phyloP scores from a whole-genome alignment of 2,113 vertebrate species.

The Onychostoma macrolepis region DNA sequence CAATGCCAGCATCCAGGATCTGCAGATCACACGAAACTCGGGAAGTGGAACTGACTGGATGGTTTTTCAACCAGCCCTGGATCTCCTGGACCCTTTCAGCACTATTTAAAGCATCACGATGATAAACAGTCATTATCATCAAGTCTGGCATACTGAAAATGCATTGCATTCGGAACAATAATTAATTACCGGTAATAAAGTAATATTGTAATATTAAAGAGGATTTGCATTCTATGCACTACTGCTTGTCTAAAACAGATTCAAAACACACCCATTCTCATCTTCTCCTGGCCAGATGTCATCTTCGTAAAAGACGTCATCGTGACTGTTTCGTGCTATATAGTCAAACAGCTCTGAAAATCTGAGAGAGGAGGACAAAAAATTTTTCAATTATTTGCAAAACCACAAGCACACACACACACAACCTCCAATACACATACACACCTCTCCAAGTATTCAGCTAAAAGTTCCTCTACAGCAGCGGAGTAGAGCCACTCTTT shows the following conservation, averaged over 20 bases:
- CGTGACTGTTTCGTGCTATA: slow-evolving; percentile 90
- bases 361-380: slow-evolving; percentile 66
- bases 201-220: not conserved
- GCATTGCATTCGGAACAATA: not conserved
- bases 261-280: slow-evolving; percentile 84
- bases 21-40: slow-evolving; percentile 88
- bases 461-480: slow-evolving; percentile 90
- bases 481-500: slow-evolving; percentile 98
- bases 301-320: slow-evolving; percentile 97
- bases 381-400: not conserved
- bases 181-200: not conserved
- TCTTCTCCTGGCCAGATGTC: slow-evolving; percentile 94
- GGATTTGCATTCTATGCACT: not conserved
- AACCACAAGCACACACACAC: not conserved
- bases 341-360: slow-evolving; percentile 89
- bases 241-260: not conserved
- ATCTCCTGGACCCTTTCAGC: slow-evolving; percentile 89
- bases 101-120: slow-evolving; percentile 55
- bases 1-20: slow-evolving; percentile 85
- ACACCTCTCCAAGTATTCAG: slow-evolving; percentile 93
- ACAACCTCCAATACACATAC: slow-evolving; percentile 30
- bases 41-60: slow-evolving; percentile 84
- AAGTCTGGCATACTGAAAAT: not conserved
- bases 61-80: slow-evolving; percentile 83
- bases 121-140: not conserved